Base-by-base conservation (phyloP, 2,888 invertebrate species). In the Drosophila helvetica region DNA sequence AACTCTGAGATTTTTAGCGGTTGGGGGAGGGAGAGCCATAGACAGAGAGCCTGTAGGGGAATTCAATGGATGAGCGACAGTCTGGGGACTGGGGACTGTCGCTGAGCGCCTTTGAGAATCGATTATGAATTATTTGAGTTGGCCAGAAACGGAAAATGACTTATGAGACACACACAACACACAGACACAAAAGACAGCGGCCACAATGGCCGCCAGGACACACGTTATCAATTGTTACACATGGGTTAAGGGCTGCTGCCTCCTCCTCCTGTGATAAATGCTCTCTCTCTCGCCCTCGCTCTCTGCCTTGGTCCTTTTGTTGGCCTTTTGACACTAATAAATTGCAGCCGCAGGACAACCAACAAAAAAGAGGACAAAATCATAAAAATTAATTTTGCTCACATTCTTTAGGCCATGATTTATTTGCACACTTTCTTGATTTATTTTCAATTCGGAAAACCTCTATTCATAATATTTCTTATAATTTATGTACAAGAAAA, bases 81-180 rank as follows among this genome's bases (percentile, higher is more conserved):
- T 38, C 15, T 6, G 38, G 15, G 30, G 30, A 3, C 30, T 30
- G 30, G 48, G 25, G 25, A 25, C 50, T 38, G 30, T 30, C 30
- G 38, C 48, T 50, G 54, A 52, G 63, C 59, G 46, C 42, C 65
- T 47, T 43, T 75, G 72, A 77, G 82, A 86, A 89, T 90, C 90
- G 90, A 90, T 89, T 89, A 89, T 89, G 90, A 90, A 88, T 89
- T 89, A 89, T 90, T 89, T 88, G 89, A 89, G 78, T 86, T 88
- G 77, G 27, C 70, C 78, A 33, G 33, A 12, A 33, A 33, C 38
- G 3, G 38, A 82, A 86, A 89, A 89, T 90, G 90, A 89, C 89
- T 90, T 90, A 81, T 86, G 90, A 83, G 89, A 90, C 82, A 80
- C 74, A 77, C 76, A 68, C 56, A 22, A 22, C 22, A 22, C 22